Evolutionary conservation across 2,797 vertebrate genomes (phyloP), one percentile per base, ranked within the genome.

Genomic region (Decapterus maruadsi): DNA sequence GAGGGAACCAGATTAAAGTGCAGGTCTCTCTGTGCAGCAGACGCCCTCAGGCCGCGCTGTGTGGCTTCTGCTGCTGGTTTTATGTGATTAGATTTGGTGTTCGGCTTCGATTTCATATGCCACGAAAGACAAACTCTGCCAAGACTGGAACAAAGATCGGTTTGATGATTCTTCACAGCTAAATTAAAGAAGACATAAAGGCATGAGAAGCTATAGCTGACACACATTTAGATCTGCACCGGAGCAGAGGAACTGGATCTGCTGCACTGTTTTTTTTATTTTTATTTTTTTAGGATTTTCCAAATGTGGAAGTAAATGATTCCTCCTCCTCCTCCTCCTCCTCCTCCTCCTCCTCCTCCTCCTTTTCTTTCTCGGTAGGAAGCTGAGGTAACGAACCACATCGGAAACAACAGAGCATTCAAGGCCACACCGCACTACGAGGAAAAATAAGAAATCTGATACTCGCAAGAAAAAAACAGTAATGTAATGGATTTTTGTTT

Each of bases 1-100:
- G 26, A 26, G 3, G 26, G 26, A 60, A 60, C 43, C 45, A 70
- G 75, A 86, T 79, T 72, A 77, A 26, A 82, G 74, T 75, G 86
- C 72, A 69, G 68, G 62, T 58, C 61, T 61, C 16, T 36, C 26
- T 26, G 1, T 26, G 26, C 26, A 26, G n/a, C 54, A 22, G 66
- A 72, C 56, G 45, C 77, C 75, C 26, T 34, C 38, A 31, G 87
- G 85, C 69, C 42, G 1, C 48, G 11, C 1, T 55, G 57, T 8
- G 66, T 61, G 77, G 51, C 34, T 38, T 26, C 26, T 26, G 62
- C 60, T 22, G 63, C 64, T 34, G 31, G 4, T 34, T 48, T 76
- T 20, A 51, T 65, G 56, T 67, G 31, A 56, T 72, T 59, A 54
- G 43, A 53, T 58, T 50, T 54, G 19, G 42, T 2, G 13, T 50